Percentiles rank a stretch among this genome's conserved stretches.
These are phyloP conservation scores for Eumeta japonica DNA, from an alignment of 1,140 invertebrate species.

Conservation along the genomic window DNA sequence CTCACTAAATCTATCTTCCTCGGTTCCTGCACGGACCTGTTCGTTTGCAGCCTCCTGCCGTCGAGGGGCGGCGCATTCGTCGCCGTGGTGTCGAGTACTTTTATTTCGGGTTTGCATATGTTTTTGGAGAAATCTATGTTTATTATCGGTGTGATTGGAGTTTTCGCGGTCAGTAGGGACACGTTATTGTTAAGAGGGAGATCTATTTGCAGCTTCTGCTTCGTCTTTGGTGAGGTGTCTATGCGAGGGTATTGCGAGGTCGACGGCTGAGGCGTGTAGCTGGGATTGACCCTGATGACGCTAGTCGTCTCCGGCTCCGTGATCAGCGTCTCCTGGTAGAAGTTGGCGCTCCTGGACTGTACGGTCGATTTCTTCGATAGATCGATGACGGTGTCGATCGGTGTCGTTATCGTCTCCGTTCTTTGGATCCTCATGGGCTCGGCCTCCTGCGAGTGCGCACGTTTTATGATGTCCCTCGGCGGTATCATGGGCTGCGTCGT, in stretches of 20 bases:
- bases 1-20: too few species aligned
- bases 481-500: conserved; percentile 18
- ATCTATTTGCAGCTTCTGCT: too few species aligned
- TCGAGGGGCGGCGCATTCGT: too few species aligned
- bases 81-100: conserved; percentile 31
- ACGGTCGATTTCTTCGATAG: conserved; percentile 26
- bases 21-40: conserved; percentile 14
- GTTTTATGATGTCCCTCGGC: conserved; percentile 17
- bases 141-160: conserved; percentile 31
- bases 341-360: conserved; percentile 33
- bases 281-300: conserved; percentile 41
- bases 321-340: conserved; percentile 42
- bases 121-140: conserved; percentile 48
- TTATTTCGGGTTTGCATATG: conserved; percentile 39
- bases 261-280: conserved; percentile 41
- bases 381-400: conserved; percentile 29
- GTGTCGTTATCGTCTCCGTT: conserved; percentile 23
- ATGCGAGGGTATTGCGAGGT: conserved; percentile 25
- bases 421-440: conserved; percentile 16
- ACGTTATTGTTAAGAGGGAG: neutral
- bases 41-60: conserved; percentile 23
- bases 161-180: conserved; percentile 11
- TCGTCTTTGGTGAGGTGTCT: conserved; percentile 11
- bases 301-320: conserved; percentile 29
- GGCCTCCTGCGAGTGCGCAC: conserved; percentile 20